Evolutionary conservation across 2,797 vertebrate species (phyloP).

Genomic region (Brachyrhaphis roseni): DNA sequence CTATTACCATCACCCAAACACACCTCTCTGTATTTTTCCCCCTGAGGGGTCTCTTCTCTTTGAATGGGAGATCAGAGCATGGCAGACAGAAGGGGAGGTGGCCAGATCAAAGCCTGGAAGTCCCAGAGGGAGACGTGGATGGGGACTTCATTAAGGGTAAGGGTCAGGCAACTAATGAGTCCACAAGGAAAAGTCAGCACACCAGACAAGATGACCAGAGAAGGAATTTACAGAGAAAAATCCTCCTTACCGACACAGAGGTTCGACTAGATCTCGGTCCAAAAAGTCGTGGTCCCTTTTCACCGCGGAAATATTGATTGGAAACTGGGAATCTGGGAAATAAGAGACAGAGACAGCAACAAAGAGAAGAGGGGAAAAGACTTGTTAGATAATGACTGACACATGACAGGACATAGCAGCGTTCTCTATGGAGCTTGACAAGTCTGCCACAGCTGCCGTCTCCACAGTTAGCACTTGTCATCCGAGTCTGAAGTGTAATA

Average conservation of each 20-base stretch:
- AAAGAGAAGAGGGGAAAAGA: neutral
- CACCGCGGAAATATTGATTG: constrained; percentile 91
- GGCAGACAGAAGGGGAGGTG: constrained; percentile 57
- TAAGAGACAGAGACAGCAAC: neutral
- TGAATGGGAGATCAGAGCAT: constrained; percentile 77
- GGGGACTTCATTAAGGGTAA: constrained; percentile 71
- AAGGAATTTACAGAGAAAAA: neutral
- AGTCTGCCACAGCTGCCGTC: constrained; percentile 23
- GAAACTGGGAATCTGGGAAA: constrained; percentile 88
- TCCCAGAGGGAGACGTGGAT: constrained; percentile 49
- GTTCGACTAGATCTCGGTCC: constrained; percentile 94
- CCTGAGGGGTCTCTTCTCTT: constrained; percentile 71
- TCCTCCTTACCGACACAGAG: constrained; percentile 88
- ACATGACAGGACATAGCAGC: constrained; percentile 26
- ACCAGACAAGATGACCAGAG: constrained; percentile 8
- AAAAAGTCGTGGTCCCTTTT: constrained; percentile 96
- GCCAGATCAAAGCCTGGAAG: constrained; percentile 65
- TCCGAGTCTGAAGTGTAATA: constrained; percentile 25
- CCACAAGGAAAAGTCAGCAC: constrained; percentile 23
- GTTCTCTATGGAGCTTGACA: constrained; percentile 26
- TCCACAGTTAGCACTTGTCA: constrained; percentile 28
- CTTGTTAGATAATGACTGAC: constrained; percentile 36
- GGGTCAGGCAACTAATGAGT: constrained; percentile 71
- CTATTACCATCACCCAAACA: constrained; percentile 18
- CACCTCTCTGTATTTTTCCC: constrained; percentile 24